These are phyloP conservation scores for Talpa occidentalis DNA, from an alignment of 2,113 vertebrate species.

Conservation along the genomic window DNA sequence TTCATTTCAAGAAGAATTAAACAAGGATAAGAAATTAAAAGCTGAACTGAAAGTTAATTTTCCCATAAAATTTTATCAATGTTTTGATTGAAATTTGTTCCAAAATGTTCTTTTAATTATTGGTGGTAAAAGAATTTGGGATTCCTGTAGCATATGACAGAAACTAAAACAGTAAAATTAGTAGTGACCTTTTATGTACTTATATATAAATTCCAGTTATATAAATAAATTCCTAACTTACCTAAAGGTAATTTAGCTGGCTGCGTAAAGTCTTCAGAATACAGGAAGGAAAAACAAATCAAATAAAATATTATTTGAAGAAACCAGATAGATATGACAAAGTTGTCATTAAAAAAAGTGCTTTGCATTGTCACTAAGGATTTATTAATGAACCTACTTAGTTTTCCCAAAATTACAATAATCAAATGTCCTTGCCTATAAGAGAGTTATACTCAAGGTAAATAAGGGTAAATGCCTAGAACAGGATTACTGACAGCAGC, in stretches of 20 bases:
- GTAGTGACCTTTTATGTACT: neutral
- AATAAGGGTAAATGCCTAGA: neutral
- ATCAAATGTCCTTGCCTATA: neutral
- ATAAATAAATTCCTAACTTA: neutral
- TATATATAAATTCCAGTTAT: neutral
- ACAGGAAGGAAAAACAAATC: neutral
- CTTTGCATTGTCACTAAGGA: neutral
- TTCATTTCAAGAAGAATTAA: neutral
- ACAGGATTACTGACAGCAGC: neutral
- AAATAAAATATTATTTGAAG: neutral
- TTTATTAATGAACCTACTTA: neutral
- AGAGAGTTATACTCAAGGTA: neutral
- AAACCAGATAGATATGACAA: neutral
- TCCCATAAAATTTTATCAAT: neutral
- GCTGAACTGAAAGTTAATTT: neutral
- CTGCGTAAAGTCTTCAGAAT: neutral
- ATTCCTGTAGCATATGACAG: neutral
- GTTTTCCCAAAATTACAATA: neutral
- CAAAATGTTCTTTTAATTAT: neutral
- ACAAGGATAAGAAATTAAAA: neutral
- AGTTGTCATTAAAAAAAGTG: neutral
- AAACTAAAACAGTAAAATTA: neutral
- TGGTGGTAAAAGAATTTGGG: neutral
- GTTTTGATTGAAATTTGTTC: neutral
- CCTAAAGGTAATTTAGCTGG: neutral